Evolutionary conservation across 2,797 vertebrate species (phyloP), one percentile per base, ranked within the genome.

Genomic region (Tamandua tetradactyla): DNA sequence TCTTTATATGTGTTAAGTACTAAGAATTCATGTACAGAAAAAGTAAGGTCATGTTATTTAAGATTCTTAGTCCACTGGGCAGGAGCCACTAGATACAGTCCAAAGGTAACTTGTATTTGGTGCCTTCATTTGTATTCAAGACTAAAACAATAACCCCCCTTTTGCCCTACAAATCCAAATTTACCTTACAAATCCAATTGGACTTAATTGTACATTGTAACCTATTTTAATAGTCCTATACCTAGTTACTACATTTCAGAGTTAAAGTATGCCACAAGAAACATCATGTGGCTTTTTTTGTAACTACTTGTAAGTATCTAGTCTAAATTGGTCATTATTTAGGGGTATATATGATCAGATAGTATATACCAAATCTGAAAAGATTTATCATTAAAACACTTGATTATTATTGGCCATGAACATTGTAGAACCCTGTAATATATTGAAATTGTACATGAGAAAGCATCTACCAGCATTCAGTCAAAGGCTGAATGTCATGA

Each of bases 31-130:
- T 68, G 44, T 35, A 49, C 25, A 91, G 90, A 42, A 64, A 32
- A 81, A 68, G 59, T 86, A 90, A 89, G 62, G 49, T 92, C 55
- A 75, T 64, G 89, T 90, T 86, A 30, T 96, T 91, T 30, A 49
- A 30, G 27, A 76, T 76, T 79, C 64, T 87, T 95, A 40, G 27
- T 88, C 74, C 52, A 42, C 25, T 72, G 66, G 27, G 30, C 35
- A 88, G 75, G 37, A 91, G 22, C 42, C 22, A 62, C n/a, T 88
- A 61, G 14, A 42, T 82, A 27, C 0, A 74, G 35, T 78, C 32
- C 25, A n/a, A 49, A 78, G 12, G 37, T 22, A 89, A n/a, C 35
- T 59, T 90, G 20, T 37, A 64, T 35, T 89, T 85, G 30, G 32
- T 88, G 25, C 5, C 78, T 95, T 88, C 44, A 22, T 75, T 89